A percentile compares a stretch with the other conserved stretches of the same genome.
These are phyloP conservation scores for Pharmacophagus antenor DNA, from an alignment of 2,888 invertebrate genomes.

Conservation along the genomic window DNA sequence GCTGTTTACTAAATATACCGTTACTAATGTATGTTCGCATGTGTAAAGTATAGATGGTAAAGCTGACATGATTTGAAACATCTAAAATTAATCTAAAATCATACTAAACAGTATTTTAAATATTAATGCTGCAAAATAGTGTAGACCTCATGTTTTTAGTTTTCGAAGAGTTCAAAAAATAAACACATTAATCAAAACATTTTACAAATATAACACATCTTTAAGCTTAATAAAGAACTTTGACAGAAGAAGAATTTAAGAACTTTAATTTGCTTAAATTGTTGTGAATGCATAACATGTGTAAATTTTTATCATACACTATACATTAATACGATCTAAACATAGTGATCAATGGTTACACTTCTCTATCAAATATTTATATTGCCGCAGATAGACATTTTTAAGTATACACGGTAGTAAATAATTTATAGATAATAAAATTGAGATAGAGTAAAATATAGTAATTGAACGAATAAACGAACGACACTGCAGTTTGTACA, in stretches of 20 bases:
- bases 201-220: too few relatives aligned
- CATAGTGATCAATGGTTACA: background rate
- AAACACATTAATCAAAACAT: too few relatives aligned
- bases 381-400: background rate
- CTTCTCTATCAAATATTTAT: background rate
- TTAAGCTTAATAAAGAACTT: too few relatives aligned
- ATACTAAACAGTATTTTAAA: background rate
- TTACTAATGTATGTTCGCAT: background rate
- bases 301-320: too few relatives aligned
- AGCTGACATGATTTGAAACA: background rate
- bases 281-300: too few relatives aligned
- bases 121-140: too few relatives aligned
- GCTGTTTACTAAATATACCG: background rate
- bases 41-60: background rate
- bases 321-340: too few relatives aligned
- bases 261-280: too few relatives aligned
- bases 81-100: background rate
- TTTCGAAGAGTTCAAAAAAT: too few relatives aligned
- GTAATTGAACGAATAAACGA: background rate
- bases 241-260: too few relatives aligned
- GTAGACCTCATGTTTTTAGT: too few relatives aligned
- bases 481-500: too few relatives aligned
- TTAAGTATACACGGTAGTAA: background rate
- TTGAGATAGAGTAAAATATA: background rate
- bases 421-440: background rate